Percentiles rank a stretch among this genome's conserved stretches.
Evolutionary conservation across 2,113 vertebrate genomes (phyloP).

Genomic region (Crocuta crocuta): DNA sequence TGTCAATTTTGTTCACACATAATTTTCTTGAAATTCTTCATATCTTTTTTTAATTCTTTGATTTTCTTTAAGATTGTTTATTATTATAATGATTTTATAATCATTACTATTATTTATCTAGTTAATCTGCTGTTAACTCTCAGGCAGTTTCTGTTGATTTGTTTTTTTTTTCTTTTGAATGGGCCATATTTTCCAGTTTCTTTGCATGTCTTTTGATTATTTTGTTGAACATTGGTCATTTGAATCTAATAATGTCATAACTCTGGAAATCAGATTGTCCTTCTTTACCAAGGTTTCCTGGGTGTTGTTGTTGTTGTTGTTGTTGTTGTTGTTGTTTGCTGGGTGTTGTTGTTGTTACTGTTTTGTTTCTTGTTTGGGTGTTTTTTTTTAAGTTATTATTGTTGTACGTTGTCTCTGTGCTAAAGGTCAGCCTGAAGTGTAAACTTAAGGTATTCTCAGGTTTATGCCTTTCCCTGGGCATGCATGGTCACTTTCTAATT

Average conservation of each 20-base stretch:
- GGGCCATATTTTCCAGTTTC: background rate
- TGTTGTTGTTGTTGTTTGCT: background rate
- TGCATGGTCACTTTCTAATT: background rate
- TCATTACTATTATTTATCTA: background rate
- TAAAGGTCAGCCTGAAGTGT: background rate
- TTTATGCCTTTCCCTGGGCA: background rate
- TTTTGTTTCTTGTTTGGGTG: no score
- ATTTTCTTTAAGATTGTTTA: background rate
- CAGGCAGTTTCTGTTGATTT: background rate
- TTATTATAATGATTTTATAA: no score
- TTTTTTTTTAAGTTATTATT: no score
- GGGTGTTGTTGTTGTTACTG: background rate
- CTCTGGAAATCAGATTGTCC: background rate
- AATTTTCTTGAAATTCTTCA: no score
- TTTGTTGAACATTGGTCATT: background rate
- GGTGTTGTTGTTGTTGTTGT: background rate
- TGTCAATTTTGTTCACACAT: no score
- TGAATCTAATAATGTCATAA: background rate
- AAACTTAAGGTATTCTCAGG: background rate
- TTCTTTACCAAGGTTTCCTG: background rate
- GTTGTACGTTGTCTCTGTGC: background rate
- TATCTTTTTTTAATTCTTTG: no score
- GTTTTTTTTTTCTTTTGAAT: background rate
- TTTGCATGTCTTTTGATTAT: background rate
- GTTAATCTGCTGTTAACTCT: background rate